Evolutionary conservation across 2,113 vertebrate genomes (phyloP).

Genomic region (Hippocampus guttulatus): DNA sequence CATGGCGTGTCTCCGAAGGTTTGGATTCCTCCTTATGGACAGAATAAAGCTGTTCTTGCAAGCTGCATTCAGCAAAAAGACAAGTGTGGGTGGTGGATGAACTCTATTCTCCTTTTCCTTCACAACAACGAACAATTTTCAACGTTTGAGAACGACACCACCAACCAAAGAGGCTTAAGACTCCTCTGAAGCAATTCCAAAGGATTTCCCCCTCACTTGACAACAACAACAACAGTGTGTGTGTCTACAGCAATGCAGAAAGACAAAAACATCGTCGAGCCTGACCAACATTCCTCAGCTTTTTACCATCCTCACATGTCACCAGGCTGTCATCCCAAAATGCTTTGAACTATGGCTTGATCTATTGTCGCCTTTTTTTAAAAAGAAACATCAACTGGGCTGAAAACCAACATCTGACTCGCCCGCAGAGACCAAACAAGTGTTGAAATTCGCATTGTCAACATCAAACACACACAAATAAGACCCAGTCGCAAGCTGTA

Average conservation of each 20-base stretch:
- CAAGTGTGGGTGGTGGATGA: constrained; percentile 39
- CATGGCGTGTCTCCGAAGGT: background rate
- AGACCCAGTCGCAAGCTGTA: background rate
- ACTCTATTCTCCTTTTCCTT: constrained; percentile 29
- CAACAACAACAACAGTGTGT: constrained; percentile 67
- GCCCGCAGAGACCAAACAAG: constrained; percentile 2
- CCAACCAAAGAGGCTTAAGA: constrained; percentile 71
- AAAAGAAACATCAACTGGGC: constrained; percentile 27
- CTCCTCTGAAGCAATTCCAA: constrained; percentile 72
- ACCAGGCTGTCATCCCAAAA: constrained; percentile 61
- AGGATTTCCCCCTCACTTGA: constrained; percentile 66
- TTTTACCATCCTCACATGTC: constrained; percentile 65
- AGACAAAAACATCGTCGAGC: constrained; percentile 65
- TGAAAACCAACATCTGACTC: constrained; percentile 20
- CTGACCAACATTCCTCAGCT: constrained; percentile 53
- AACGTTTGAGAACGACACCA: constrained; percentile 59
- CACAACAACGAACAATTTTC: constrained; percentile 47
- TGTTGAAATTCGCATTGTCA: constrained; percentile 7
- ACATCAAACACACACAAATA: background rate
- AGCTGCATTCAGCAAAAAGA: constrained; percentile 33
- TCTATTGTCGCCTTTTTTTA: constrained; percentile 49
- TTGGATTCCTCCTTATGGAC: background rate
- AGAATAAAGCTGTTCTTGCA: constrained; percentile 2
- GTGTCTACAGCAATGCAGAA: constrained; percentile 59
- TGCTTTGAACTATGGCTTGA: constrained; percentile 62